phyloP scores from a whole-genome alignment of 1,140 invertebrate genomes.

The Monochamus saltuarius region DNA sequence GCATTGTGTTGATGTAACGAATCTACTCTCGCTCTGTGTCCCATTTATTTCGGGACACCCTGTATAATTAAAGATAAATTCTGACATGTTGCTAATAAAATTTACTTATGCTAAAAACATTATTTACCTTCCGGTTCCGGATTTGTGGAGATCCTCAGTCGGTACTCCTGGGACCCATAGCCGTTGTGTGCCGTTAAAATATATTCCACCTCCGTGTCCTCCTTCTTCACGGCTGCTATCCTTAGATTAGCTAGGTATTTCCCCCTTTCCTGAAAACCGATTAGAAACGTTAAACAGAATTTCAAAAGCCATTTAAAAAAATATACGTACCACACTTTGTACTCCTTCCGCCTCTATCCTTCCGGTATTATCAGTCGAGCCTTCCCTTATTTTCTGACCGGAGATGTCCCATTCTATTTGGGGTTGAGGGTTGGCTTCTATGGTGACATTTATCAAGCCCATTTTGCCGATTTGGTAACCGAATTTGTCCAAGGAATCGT shows the following conservation, averaged over 20 bases:
- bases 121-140: slow-evolving; percentile 68
- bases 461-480: slow-evolving; percentile 68
- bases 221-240: slow-evolving; percentile 67
- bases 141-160: slow-evolving; percentile 67
- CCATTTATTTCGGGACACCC: too few relatives aligned
- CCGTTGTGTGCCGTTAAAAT: slow-evolving; percentile 65
- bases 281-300: neutral
- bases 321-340: slow-evolving; percentile 56
- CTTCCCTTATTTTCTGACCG: slow-evolving; percentile 58
- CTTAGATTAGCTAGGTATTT: slow-evolving; percentile 65
- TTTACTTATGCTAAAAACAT: too few relatives aligned
- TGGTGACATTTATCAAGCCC: slow-evolving; percentile 67
- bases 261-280: slow-evolving; percentile 58
- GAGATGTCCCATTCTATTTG: slow-evolving; percentile 65
- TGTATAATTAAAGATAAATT: too few relatives aligned
- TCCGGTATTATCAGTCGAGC: slow-evolving; percentile 55
- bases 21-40: too few relatives aligned
- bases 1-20: too few relatives aligned
- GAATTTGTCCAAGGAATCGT: slow-evolving; percentile 62
- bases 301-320: neutral
- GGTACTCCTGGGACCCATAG: slow-evolving; percentile 63
- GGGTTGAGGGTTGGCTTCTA: slow-evolving; percentile 69
- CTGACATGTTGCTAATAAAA: too few relatives aligned
- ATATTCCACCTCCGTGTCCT: slow-evolving; percentile 72
- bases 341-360: slow-evolving; percentile 55